Percentiles rank a stretch among this genome's conserved stretches.
Conservation (phyloP, 2,797 vertebrate genomes). For the Aselliscus stoliczkanus region DNA sequence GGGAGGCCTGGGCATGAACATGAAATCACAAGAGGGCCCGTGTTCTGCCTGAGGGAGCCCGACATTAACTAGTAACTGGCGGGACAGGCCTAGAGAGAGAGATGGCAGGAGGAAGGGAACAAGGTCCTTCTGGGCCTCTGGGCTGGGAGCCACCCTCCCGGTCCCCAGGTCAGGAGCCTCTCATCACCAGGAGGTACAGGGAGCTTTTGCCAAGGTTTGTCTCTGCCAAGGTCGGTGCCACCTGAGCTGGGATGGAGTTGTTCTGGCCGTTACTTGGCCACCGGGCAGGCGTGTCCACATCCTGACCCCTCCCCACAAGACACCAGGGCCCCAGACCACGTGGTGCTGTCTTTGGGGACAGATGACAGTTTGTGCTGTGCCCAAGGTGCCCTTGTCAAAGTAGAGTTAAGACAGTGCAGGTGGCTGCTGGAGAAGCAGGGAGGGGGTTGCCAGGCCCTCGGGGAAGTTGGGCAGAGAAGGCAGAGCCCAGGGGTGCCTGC, state of each 20-base stretch:
- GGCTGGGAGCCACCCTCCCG: background rate
- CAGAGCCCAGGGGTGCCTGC: background rate
- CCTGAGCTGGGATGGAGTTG: background rate
- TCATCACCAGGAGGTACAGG: background rate
- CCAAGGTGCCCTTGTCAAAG: background rate
- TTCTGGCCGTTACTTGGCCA: too few relatives aligned
- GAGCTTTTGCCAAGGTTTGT: background rate
- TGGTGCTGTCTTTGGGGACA: background rate
- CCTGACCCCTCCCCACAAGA: background rate
- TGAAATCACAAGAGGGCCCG: background rate
- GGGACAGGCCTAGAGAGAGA: too few relatives aligned
- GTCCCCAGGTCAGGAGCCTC: background rate
- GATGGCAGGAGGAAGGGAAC: accelerated
- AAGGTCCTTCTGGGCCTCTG: background rate
- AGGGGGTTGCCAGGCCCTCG: too few relatives aligned
- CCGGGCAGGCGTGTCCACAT: accelerated
- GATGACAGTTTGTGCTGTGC: background rate
- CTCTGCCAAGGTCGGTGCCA: background rate
- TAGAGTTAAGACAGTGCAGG: too few relatives aligned
- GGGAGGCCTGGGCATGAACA: background rate
- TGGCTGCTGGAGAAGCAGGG: background rate
- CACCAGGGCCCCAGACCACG: background rate
- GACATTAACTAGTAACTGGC: background rate
- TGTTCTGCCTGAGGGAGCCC: background rate
- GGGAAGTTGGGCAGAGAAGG: accelerated